Conservation (phyloP, 2,888 invertebrate genomes). For the Tricholauxania praeusta region DNA sequence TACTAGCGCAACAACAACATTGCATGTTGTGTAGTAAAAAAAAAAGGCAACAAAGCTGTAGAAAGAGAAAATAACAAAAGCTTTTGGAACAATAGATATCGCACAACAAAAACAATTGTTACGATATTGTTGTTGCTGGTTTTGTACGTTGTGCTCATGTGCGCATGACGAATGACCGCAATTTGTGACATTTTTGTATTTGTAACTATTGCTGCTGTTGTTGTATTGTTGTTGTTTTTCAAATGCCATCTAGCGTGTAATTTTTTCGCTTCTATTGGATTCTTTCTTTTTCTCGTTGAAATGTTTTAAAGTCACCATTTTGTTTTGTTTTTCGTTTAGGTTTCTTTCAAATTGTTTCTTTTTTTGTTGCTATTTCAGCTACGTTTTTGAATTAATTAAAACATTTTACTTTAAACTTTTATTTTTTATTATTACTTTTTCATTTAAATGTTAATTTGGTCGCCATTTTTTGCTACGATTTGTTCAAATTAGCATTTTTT, state of each 20-base stretch:
- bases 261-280: neutral
- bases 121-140: constrained; percentile 17
- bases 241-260: too few species aligned
- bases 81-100: constrained; percentile 37
- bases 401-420: too few species aligned
- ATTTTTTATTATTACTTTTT: too few species aligned
- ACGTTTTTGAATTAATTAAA: constrained; percentile 11
- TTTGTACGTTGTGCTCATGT: constrained; percentile 58
- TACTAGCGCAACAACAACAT: neutral
- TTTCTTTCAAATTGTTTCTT: constrained; percentile 29
- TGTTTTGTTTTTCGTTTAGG: constrained; percentile 39
- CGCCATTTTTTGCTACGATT: too few species aligned
- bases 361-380: constrained; percentile 21
- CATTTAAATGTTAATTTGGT: too few species aligned
- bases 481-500: too few species aligned
- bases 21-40: neutral
- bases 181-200: constrained; percentile 60
- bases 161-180: constrained; percentile 67
- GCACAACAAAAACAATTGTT: constrained; percentile 27
- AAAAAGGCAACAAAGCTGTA: constrained; percentile 2
- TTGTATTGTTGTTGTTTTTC: neutral
- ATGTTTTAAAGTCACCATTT: constrained; percentile 19
- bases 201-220: neutral
- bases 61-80: constrained; percentile 26
- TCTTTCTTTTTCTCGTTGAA: constrained; percentile 25